A percentile compares a stretch with the other conserved stretches of the same genome.
Conservation (phyloP, 2,888 invertebrate genomes). For the Schizotus pectinicornis region DNA sequence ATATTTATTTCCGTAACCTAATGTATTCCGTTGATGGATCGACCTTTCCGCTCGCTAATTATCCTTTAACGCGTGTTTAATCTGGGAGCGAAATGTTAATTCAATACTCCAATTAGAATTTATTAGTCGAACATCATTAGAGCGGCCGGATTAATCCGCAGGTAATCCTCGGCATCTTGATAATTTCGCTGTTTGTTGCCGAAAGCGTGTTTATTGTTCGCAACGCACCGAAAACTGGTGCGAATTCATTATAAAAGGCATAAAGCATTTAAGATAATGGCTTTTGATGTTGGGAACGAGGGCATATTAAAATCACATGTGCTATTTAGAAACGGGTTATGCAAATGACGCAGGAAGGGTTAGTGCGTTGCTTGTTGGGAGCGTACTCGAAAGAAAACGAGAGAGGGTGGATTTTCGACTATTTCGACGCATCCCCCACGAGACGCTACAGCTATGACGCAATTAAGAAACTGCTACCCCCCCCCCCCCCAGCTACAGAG, state of each 20-base stretch:
- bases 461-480: constrained; percentile 24
- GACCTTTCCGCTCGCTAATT: too few relatives aligned
- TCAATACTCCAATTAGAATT: too few relatives aligned
- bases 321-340: constrained; percentile 37
- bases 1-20: too few relatives aligned
- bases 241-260: constrained; percentile 39
- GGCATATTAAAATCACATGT: constrained; percentile 43
- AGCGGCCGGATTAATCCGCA: constrained; percentile 1
- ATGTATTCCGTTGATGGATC: too few relatives aligned
- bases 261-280: constrained; percentile 44
- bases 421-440: constrained; percentile 17
- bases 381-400: constrained; percentile 17
- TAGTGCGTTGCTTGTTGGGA: background rate
- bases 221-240: constrained; percentile 21
- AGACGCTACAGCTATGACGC: constrained; percentile 10
- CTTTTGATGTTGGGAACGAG: constrained; percentile 39
- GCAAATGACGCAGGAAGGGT: constrained; percentile 30
- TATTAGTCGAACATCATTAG: too few relatives aligned
- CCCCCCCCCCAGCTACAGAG: constrained; percentile 4
- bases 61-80: too few relatives aligned
- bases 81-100: too few relatives aligned
- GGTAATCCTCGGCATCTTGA: constrained; percentile 9
- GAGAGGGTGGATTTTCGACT: constrained; percentile 24
- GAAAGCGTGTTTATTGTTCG: constrained; percentile 10
- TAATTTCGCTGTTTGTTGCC: constrained; percentile 13